Conservation (phyloP, 2,797 vertebrate species). For the Oophaga sylvatica region DNA sequence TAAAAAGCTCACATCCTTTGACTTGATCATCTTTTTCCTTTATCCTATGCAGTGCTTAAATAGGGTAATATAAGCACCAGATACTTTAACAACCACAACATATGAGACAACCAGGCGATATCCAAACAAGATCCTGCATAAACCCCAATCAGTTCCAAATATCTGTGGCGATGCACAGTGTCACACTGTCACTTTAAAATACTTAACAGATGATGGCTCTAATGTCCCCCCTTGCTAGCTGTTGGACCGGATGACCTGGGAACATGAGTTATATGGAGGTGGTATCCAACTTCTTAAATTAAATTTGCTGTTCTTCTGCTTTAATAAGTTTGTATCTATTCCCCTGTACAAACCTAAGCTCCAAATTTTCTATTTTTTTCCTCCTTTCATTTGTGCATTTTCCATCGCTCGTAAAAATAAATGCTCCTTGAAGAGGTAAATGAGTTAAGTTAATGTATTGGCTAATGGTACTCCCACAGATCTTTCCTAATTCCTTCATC, state of each 20-base stretch:
- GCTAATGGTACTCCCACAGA: slow-evolving; percentile 61
- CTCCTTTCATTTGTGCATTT: slow-evolving; percentile 47
- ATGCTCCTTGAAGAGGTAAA: slow-evolving; percentile 60
- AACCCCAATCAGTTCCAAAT: background rate
- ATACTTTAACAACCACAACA: no score
- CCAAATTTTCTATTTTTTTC: slow-evolving; percentile 27
- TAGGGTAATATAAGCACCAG: background rate
- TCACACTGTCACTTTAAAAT: background rate
- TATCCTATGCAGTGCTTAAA: background rate
- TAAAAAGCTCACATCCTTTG: background rate
- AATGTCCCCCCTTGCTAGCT: background rate
- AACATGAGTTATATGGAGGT: background rate
- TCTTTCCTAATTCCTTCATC: slow-evolving; percentile 60
- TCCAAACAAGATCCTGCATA: background rate
- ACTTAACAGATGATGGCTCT: background rate
- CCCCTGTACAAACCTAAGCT: slow-evolving; percentile 3
- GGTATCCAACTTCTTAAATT: background rate
- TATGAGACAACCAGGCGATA: no score
- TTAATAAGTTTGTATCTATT: slow-evolving; percentile 7
- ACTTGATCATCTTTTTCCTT: background rate
- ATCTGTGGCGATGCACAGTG: background rate
- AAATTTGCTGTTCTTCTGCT: background rate
- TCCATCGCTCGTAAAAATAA: slow-evolving; percentile 55
- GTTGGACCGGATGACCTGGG: background rate
- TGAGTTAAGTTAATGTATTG: slow-evolving; percentile 61